Evolutionary conservation across 2,113 vertebrate species (phyloP), one percentile per base, ranked within the genome.

Genomic region (Trochalopteron elliotii): DNA sequence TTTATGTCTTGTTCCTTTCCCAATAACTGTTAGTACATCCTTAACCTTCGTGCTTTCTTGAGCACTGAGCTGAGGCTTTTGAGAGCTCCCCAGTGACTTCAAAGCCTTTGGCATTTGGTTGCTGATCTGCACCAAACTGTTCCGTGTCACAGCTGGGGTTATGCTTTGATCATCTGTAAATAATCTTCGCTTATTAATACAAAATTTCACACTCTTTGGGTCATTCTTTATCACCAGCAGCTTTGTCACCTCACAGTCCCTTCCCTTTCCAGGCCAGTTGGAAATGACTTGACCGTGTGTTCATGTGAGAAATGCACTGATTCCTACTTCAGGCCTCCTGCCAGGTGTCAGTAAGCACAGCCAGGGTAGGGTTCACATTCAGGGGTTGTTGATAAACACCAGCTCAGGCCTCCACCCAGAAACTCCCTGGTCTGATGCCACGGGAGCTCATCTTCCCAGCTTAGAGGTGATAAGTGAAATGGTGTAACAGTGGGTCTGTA

Each of bases 361-460:
- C 42, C 42, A 42, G 89, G 50, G 60, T 35, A 93, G 74, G 64
- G 50, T 84, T 93, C 74, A 52, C 37, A 5, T 79, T 79, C 75
- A 83, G 80, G 61, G 61, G 33, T 50, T 86, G 89, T 92, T 92
- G 63, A 92, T 90, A 89, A 95, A 75, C 86, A 82, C 13, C 37
- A 75, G 61, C 83, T 82, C 61, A 37, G 52, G 91, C 79, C 89
- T 90, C 94, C 75, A 74, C 95, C 79, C 91, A 88, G 86, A 88
- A 95, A 85, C 70, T 52, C 44, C 33, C 61, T 49, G 40, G 37
- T 92, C 50, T 44, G 52, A 65, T 90, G 79, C 75, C 7, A n/a
- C 40, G 56, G 40, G 75, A 95, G 86, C 71, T 90, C 19, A 71
- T 85, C 65, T 70, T 65, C 57, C 79, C 33, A 53, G 20, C n/a